Percentiles rank a stretch among this genome's conserved stretches.
Evolutionary conservation across 2,888 invertebrate species (phyloP).

Genomic region (Ophioninae sp.): DNA sequence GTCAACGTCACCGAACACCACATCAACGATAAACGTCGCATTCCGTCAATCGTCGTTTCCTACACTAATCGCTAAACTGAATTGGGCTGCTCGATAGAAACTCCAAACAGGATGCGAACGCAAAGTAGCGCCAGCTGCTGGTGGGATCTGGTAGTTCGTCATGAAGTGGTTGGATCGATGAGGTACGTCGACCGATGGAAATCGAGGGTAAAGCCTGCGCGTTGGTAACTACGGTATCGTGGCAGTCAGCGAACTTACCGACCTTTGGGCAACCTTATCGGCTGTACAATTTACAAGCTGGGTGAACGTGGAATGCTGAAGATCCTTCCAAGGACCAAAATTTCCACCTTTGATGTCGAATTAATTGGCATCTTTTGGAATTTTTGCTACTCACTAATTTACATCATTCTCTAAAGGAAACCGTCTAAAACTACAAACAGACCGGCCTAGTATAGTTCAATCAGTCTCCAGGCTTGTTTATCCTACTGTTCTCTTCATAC

Average conservation of each 20-base stretch:
- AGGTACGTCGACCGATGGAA: slow-evolving; percentile 25
- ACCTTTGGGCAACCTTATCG: slow-evolving; percentile 24
- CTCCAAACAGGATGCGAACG: neutral
- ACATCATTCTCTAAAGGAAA: neutral
- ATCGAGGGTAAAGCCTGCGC: slow-evolving; percentile 4
- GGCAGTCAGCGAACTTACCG: slow-evolving; percentile 43
- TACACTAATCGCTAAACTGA: neutral
- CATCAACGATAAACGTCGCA: neutral
- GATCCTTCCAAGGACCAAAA: neutral
- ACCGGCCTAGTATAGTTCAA: neutral
- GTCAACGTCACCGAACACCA: neutral
- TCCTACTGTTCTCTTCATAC: neutral
- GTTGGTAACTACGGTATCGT: slow-evolving; percentile 43
- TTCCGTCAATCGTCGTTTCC: neutral
- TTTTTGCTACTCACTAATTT: neutral
- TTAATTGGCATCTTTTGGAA: neutral
- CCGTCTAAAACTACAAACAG: neutral
- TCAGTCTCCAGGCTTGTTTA: neutral
- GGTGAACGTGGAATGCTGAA: neutral
- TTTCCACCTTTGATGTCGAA: neutral
- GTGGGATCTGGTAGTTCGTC: slow-evolving; percentile 29
- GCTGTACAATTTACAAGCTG: neutral
- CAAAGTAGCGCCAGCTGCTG: slow-evolving; percentile 52
- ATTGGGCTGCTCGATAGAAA: neutral
- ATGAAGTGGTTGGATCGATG: slow-evolving; percentile 42